Evolutionary conservation across 2,888 invertebrate genomes (phyloP), one percentile per base, ranked within the genome.

Genomic region (Cephalotes varians): DNA sequence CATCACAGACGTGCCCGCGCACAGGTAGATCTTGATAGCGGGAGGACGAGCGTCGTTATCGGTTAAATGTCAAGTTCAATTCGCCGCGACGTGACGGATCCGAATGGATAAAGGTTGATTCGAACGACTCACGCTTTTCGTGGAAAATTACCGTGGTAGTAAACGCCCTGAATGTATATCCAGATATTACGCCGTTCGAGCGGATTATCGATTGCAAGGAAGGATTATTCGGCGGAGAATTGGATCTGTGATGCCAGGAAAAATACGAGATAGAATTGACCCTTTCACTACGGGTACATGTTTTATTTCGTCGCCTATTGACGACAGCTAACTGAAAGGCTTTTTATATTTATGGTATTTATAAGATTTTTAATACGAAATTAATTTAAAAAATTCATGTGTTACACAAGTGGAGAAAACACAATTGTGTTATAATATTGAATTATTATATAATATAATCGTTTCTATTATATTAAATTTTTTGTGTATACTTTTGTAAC

Each of bases 31-130:
- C 81, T 79, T 54, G 85, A 81, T 71, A 65, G 37, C 31, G 56
- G 54, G n/a, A 71, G 79, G 74, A 77, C 47, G 77, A 37, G 76
- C 85, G 76, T 80, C 84, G 86, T 88, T 90, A 90, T 89, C 88
- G 86, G 84, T 34, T 73, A 87, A 90, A 87, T 69, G 88, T 87
- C 90, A 73, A 67, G 74, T 60, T 74, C 82, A 71, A 88, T 87
- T 86, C 82, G 72, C 85, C 81, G 67, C 18, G 60, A 51, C 51
- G 67, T 51, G 85, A 83, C 71, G 72, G 44, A 85, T 84, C 82
- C 72, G 54, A 58, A 81, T 71, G 81, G 76, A 83, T 86, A 54
- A 65, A 54, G 51, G 67, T 65, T 40, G 40, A 51, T 54, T 54
- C 21, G 56, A 49, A n/a, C 31, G 28, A 64, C 54, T 54, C 21